Evolutionary conservation across 2,797 vertebrate genomes (phyloP).

Genomic region (Sebastes iracundus): DNA sequence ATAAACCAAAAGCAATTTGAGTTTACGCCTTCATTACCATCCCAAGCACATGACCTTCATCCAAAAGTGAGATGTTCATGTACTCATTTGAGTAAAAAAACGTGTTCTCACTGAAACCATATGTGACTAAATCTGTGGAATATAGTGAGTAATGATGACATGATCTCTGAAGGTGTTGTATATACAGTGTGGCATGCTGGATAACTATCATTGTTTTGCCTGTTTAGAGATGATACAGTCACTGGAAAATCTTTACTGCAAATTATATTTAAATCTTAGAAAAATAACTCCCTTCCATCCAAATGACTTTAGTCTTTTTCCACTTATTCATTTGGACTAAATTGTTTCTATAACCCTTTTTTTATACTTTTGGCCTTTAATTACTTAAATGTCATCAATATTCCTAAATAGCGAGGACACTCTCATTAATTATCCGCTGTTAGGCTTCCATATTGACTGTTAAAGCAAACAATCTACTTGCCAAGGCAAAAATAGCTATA

Average conservation of each 20-base stretch:
- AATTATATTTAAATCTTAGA: not conserved
- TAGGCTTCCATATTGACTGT: not conserved
- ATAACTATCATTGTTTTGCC: not conserved
- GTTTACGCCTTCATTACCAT: not conserved
- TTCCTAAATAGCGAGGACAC: not conserved
- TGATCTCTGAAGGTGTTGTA: not conserved
- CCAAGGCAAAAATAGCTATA: conserved; percentile 13
- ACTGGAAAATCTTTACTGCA: not conserved
- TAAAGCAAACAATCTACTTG: conserved; percentile 28
- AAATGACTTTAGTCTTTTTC: not conserved
- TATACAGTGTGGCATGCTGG: not conserved
- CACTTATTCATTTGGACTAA: not conserved
- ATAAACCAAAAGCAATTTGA: not conserved
- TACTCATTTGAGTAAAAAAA: not conserved
- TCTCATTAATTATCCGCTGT: not conserved
- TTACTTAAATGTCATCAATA: not conserved
- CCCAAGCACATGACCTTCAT: too few relatives aligned
- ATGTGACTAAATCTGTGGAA: not conserved
- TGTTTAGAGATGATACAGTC: not conserved
- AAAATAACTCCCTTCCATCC: not conserved
- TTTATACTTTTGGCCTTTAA: not conserved
- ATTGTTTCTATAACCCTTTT: not conserved
- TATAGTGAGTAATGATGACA: not conserved
- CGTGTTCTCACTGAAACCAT: not conserved
- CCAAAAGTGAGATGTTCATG: too few relatives aligned